Percentiles rank a stretch among this genome's conserved stretches.
phyloP scores from a whole-genome alignment of 2,113 vertebrate genomes.

The Protobothrops mucrosquamatus region DNA sequence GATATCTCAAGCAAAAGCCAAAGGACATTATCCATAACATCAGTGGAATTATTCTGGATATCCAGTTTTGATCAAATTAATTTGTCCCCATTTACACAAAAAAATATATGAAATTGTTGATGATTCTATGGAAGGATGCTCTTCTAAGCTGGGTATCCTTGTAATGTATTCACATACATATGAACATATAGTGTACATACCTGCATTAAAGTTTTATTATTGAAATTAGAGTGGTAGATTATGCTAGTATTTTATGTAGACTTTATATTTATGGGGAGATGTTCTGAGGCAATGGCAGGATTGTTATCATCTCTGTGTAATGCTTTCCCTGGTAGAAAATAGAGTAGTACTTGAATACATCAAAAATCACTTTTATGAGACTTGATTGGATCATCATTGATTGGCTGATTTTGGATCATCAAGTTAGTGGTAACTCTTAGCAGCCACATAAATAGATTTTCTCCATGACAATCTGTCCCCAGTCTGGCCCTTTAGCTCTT shows the following conservation, averaged over 20 bases:
- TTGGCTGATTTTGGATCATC: neutral
- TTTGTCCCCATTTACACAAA: neutral
- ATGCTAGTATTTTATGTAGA: neutral
- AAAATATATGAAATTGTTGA: neutral
- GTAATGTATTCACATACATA: neutral
- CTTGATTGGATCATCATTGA: neutral
- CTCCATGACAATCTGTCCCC: neutral
- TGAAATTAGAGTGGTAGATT: neutral
- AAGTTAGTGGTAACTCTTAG: neutral
- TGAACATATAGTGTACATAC: neutral
- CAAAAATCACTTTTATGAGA: neutral
- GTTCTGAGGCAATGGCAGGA: neutral
- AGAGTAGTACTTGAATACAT: neutral
- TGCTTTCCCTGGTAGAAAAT: neutral
- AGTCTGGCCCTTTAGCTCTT: neutral
- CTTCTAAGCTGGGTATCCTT: neutral
- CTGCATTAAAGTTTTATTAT: neutral
- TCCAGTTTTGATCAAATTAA: constrained; percentile 1
- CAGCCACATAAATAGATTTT: neutral
- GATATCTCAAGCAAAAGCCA: constrained; percentile 28
- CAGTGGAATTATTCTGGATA: neutral
- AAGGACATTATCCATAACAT: constrained; percentile 14
- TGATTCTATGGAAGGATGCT: neutral
- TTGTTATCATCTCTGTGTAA: neutral
- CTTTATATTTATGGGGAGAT: neutral